Conservation (phyloP, 2,113 vertebrate genomes). For the Eleginops maclovinus region DNA sequence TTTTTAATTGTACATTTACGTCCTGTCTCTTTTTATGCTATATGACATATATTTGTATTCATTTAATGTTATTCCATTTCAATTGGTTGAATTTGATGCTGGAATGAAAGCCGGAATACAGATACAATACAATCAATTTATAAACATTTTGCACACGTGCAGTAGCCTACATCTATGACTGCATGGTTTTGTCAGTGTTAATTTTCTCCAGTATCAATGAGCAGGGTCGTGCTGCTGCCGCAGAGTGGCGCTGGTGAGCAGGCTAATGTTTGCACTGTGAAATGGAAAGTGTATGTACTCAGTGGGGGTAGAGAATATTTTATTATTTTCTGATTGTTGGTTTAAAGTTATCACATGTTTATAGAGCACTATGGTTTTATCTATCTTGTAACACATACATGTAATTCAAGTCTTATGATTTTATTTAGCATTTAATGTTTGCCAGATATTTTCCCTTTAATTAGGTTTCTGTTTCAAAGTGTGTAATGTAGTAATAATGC, state of each 20-base stretch:
- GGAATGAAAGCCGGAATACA: neutral
- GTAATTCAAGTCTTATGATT: too few species aligned
- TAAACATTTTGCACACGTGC: neutral
- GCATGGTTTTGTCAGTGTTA: neutral
- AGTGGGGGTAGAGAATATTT: neutral
- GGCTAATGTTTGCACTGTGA: conserved; percentile 1
- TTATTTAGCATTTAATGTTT: neutral
- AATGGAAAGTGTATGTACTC: neutral
- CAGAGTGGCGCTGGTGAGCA: conserved; percentile 51
- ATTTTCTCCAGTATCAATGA: neutral
- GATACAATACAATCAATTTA: neutral
- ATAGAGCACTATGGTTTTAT: neutral
- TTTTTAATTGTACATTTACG: neutral
- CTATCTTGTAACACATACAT: too few species aligned
- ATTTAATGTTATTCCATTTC: neutral
- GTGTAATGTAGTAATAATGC: neutral
- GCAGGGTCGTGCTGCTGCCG: neutral
- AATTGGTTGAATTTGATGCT: neutral
- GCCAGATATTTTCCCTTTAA: neutral
- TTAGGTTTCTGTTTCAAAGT: neutral
- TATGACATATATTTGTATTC: neutral
- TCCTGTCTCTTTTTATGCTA: neutral
- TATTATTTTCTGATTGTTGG: neutral
- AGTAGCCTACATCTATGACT: neutral
- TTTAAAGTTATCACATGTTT: neutral